Base-by-base conservation (phyloP, 2,113 vertebrate species). In the Riparia riparia region DNA sequence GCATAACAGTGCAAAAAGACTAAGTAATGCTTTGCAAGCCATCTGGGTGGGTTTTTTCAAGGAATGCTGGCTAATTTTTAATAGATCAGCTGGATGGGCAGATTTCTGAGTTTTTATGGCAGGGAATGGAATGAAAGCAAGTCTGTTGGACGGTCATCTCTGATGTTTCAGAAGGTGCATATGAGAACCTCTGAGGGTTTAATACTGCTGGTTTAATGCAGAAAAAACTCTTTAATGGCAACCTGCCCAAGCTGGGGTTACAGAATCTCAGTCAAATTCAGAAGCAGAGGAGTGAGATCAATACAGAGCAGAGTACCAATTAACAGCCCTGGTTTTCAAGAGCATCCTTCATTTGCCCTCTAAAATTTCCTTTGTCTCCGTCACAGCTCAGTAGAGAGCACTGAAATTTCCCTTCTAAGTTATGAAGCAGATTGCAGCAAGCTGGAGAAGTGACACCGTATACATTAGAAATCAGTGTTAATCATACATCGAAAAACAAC, bases 301-400 rank as follows among this genome's bases (percentile, higher is more conserved):
- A 89, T 94, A 89, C 24, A 63, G 51, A 82, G 10, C 70, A 64
- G 32, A 91, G 94, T 39, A 93, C 63, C 65, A 93, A 96, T 91
- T 89, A 89, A 85, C 63, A 50, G 66, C 58, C 56, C 26, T 8
- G n/a, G 15, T 32, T 76, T 69, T 78, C 68, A 82, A 82, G 41
- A 42, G 32, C 44, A 80, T 86, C 81, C 93, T 97, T 90, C 61
- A 69, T 76, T 91, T 90, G 81, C 53, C 89, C 82, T 93, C 91
- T 88, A 50, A 83, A 78, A 78, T 93, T 89, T 70, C 82, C 60
- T 95, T 94, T 90, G 74, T 95, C 47, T 76, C 82, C 91, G 92
- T 57, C 68, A 74, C 91, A 81, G 50, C 77, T 90, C 82, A 70
- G 60, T 21, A 77, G 63, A 57, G 26, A 90, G 82, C 54, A 63